Conservation (phyloP, 1,140 invertebrate genomes). For the Drosophila parabipectinata region DNA sequence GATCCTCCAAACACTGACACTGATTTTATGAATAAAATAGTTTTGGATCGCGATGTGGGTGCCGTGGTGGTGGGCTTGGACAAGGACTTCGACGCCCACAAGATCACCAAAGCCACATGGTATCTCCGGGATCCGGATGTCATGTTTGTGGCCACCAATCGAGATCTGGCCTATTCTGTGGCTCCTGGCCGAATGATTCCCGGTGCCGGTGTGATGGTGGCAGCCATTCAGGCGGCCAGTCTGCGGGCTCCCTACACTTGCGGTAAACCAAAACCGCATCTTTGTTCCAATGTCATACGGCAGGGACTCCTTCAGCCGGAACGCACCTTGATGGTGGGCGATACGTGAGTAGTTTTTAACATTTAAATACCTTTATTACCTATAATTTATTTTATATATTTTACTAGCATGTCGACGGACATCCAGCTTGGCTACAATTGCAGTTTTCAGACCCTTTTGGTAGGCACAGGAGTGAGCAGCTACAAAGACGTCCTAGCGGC, state of each 20-base stretch:
- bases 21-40: constrained; percentile 50
- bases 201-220: constrained; percentile 5
- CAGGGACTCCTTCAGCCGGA: constrained; percentile 47
- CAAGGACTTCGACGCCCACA: constrained; percentile 22
- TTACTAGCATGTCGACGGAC: constrained; percentile 46
- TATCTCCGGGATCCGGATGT: constrained; percentile 31
- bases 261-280: constrained; percentile 56
- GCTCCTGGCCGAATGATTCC: constrained; percentile 10
- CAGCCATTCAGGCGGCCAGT: constrained; percentile 9
- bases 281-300: constrained; percentile 38
- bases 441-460: constrained; percentile 59
- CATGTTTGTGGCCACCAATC: constrained; percentile 55
- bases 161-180: constrained; percentile 28
- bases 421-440: constrained; percentile 64
- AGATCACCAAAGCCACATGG: constrained; percentile 36
- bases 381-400: too few species aligned
- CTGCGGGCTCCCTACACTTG: constrained; percentile 46
- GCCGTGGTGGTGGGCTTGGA: constrained; percentile 57
- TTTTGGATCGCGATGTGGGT: constrained; percentile 42
- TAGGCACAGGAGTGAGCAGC: constrained; percentile 52
- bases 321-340: constrained; percentile 58
- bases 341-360: constrained; percentile 41
- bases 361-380: not conserved
- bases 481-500: constrained; percentile 22
- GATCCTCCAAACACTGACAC: not conserved